A percentile compares a stretch with the other conserved stretches of the same genome.
These are phyloP conservation scores for Pherbina coryleti DNA, from an alignment of 2,888 invertebrate species.

Conservation along the genomic window DNA sequence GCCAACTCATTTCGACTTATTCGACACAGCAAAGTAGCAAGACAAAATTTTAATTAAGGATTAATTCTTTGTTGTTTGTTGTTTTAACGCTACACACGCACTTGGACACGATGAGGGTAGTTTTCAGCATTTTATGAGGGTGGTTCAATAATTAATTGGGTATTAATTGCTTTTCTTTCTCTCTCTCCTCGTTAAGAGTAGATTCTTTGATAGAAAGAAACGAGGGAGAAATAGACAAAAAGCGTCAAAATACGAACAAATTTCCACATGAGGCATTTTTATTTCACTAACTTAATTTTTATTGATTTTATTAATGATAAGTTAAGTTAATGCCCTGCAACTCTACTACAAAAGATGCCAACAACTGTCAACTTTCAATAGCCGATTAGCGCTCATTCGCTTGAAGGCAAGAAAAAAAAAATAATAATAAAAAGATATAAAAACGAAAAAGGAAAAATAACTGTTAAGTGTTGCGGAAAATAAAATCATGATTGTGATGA, in stretches of 20 bases:
- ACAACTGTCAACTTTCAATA: slow-evolving; percentile 7
- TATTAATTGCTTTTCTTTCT: slow-evolving; percentile 21
- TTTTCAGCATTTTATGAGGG: neutral
- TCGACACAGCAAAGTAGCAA: neutral
- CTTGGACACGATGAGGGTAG: too few relatives aligned
- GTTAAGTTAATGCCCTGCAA: too few relatives aligned
- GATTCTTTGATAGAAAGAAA: too few relatives aligned
- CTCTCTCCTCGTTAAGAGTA: neutral
- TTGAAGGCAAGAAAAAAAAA: neutral
- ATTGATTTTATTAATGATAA: slow-evolving; percentile 5
- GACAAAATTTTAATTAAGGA: slow-evolving; percentile 36
- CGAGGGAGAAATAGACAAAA: too few relatives aligned
- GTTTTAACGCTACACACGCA: neutral
- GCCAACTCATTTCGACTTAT: slow-evolving; percentile 18
- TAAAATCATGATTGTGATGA: neutral
- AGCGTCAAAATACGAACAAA: neutral
- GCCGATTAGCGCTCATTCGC: neutral
- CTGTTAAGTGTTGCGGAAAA: slow-evolving; percentile 7
- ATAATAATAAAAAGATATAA: neutral
- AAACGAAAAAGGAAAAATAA: neutral
- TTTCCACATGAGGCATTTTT: neutral
- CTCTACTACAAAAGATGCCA: neutral
- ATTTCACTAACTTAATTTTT: slow-evolving; percentile 12
- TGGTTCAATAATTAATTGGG: neutral
- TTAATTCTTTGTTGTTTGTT: slow-evolving; percentile 34